Evolutionary conservation across 2,888 invertebrate species (phyloP).

Genomic region (Tetheella fluctuosa): DNA sequence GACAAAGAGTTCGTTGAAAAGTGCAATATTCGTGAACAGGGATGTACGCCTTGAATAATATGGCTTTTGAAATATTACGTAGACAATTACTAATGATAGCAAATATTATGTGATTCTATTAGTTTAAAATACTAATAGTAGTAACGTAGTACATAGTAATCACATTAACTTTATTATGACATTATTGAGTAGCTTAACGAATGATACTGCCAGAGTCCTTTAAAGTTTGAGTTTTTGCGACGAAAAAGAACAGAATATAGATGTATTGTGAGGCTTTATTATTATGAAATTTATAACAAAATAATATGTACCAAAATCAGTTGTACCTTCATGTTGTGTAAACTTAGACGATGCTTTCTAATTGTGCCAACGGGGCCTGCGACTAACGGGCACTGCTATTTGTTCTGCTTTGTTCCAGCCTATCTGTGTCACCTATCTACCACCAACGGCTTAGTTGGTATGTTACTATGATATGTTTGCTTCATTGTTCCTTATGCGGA

Average conservation of each 20-base stretch:
- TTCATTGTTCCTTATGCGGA: too few relatives aligned
- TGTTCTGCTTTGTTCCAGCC: conserved; percentile 31
- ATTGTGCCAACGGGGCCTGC: conserved; percentile 31
- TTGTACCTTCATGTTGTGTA: conserved; percentile 17
- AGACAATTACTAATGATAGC: conserved; percentile 4
- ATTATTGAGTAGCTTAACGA: too few relatives aligned
- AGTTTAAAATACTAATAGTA: too few relatives aligned
- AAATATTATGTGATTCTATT: too few relatives aligned
- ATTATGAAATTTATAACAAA: background rate
- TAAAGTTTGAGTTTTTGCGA: too few relatives aligned
- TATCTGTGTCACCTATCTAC: conserved; percentile 14
- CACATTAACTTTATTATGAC: too few relatives aligned
- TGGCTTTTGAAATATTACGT: conserved; percentile 27
- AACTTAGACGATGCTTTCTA: conserved; percentile 24
- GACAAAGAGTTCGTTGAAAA: conserved; percentile 38
- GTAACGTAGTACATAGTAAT: too few relatives aligned
- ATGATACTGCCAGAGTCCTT: too few relatives aligned
- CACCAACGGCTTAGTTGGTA: background rate
- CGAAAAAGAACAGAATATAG: background rate
- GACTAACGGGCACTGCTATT: conserved; percentile 22
- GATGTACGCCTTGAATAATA: conserved; percentile 23
- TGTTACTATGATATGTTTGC: background rate
- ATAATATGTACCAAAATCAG: conserved; percentile 3
- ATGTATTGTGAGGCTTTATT: background rate
- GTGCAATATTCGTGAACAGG: conserved; percentile 50